phyloP scores from a whole-genome alignment of 2,113 vertebrate genomes.

The Polyodon spathula region DNA sequence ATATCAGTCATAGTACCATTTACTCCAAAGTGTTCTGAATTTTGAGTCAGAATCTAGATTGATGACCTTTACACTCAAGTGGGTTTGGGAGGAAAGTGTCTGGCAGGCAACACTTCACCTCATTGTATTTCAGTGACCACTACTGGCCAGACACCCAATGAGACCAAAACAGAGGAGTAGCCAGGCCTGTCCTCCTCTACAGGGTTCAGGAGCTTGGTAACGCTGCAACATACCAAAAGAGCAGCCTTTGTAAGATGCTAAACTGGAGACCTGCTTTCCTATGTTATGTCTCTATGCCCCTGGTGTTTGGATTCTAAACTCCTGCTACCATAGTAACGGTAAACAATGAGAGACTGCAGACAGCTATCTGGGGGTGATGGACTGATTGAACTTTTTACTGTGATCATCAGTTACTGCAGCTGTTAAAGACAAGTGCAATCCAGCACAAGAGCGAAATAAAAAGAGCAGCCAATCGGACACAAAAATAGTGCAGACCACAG shows the following conservation, averaged over 20 bases:
- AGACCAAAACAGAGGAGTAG: no score
- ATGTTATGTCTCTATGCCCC: conserved; percentile 32
- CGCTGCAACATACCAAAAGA: no score
- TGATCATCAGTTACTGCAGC: conserved; percentile 20
- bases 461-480: conserved; percentile 12
- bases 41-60: no score
- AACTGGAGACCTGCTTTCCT: conserved; percentile 8
- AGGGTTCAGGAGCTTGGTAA: no score
- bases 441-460: background rate
- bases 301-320: conserved; percentile 36
- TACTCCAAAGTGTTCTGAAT: no score
- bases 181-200: no score
- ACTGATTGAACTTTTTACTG: conserved; percentile 16
- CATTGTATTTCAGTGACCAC: no score
- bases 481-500: conserved; percentile 26
- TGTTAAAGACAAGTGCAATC: conserved; percentile 4
- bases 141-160: no score
- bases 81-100: no score
- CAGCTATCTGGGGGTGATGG: conserved; percentile 27
- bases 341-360: conserved; percentile 38
- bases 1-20: background rate
- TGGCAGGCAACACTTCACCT: no score
- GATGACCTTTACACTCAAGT: no score
- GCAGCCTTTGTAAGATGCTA: no score
- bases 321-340: conserved; percentile 64